A percentile compares a stretch with the other conserved stretches of the same genome.
phyloP scores from a whole-genome alignment of 2,888 invertebrate species.

The Pollenia griseotomentosa region DNA sequence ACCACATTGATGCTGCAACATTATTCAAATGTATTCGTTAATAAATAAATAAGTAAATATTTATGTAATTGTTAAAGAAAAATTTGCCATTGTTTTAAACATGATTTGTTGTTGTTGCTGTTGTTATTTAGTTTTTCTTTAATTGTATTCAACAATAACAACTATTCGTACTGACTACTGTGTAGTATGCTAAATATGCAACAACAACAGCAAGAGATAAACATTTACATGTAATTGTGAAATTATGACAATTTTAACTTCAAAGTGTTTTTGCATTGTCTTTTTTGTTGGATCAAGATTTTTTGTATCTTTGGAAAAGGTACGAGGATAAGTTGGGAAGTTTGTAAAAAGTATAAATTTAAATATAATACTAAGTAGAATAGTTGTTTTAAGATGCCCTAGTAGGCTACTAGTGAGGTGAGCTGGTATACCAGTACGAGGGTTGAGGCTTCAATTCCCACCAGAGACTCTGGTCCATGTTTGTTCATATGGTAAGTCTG shows the following conservation, averaged over 20 bases:
- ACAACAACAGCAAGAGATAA: conserved; percentile 21
- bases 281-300: not conserved
- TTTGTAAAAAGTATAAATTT: not conserved
- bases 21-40: conserved; percentile 46
- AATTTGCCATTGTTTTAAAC: conserved; percentile 82
- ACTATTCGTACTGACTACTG: conserved; percentile 14
- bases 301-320: not conserved
- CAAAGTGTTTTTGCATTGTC: conserved; percentile 60
- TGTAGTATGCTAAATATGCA: conserved; percentile 28
- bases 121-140: conserved; percentile 38
- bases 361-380: too few relatives aligned
- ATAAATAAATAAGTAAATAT: conserved; percentile 64
- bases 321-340: not conserved
- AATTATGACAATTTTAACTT: conserved; percentile 69
- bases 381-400: too few relatives aligned
- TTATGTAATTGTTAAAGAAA: conserved; percentile 76
- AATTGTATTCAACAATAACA: conserved; percentile 45
- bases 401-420: too few relatives aligned
- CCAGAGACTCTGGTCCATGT: too few relatives aligned
- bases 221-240: conserved; percentile 64
- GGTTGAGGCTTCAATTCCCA: too few relatives aligned
- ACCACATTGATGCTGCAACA: conserved; percentile 26
- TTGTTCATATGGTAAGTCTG: too few relatives aligned
- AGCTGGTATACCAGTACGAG: too few relatives aligned
- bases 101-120: conserved; percentile 80